These are phyloP conservation scores for Lepidochrysops patricia DNA, from an alignment of 2,888 invertebrate genomes.

Conservation along the genomic window DNA sequence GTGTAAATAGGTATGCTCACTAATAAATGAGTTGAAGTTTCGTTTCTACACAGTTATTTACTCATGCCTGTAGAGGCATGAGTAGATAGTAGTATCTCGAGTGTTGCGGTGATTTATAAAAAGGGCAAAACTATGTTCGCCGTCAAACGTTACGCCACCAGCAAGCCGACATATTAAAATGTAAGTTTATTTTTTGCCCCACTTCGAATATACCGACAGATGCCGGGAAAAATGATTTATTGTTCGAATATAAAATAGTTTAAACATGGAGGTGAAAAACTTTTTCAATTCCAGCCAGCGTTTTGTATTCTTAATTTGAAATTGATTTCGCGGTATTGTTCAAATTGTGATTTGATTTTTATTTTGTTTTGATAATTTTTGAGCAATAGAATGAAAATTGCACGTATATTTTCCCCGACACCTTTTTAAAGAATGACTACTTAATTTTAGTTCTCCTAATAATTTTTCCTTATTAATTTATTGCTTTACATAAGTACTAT, in stretches of 20 bases:
- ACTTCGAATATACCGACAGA: not conserved
- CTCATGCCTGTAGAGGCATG: not conserved
- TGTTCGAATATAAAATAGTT: constrained; percentile 1
- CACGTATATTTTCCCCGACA: not conserved
- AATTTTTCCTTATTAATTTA: too few relatives aligned
- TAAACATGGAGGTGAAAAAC: not conserved
- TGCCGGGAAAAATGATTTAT: constrained; percentile 1
- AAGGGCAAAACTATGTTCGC: constrained; percentile 17
- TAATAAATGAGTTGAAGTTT: too few relatives aligned
- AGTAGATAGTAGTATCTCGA: constrained; percentile 37
- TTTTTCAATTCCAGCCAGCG: not conserved
- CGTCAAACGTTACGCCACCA: constrained; percentile 3
- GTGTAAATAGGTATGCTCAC: too few relatives aligned
- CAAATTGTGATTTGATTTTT: not conserved
- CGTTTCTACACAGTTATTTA: not conserved
- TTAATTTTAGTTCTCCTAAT: too few relatives aligned
- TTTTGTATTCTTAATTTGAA: constrained; percentile 1
- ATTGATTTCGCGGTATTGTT: not conserved
- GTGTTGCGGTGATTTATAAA: constrained; percentile 48
- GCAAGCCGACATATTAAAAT: constrained; percentile 9
- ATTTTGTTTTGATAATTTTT: not conserved
- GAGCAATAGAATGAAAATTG: not conserved
- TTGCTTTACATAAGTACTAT: not conserved
- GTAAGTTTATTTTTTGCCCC: constrained; percentile 14
- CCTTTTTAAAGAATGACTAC: not conserved